A percentile compares a stretch with the other conserved stretches of the same genome.
phyloP scores from a whole-genome alignment of 2,113 vertebrate genomes.

The Tragelaphus imberbis region DNA sequence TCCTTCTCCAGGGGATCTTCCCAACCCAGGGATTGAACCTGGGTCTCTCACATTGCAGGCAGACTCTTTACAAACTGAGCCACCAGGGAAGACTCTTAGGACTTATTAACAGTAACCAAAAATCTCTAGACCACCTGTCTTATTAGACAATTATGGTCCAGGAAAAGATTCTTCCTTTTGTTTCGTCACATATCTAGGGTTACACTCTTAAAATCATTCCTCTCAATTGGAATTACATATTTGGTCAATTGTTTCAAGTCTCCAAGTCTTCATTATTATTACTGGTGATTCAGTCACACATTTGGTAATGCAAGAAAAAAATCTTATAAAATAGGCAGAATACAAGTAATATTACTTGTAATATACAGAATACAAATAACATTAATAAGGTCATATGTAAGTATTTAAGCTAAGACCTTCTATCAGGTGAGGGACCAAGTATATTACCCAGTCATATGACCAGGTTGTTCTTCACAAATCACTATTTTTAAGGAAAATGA shows the following conservation, averaged over 20 bases:
- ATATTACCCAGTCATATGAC: background rate
- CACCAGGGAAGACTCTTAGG: background rate
- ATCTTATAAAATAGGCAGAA: background rate
- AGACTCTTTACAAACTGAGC: too few species aligned
- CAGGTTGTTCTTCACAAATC: background rate
- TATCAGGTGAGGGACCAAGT: background rate
- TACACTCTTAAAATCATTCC: background rate
- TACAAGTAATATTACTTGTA: background rate
- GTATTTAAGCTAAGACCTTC: background rate
- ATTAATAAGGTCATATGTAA: background rate
- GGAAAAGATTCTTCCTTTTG: background rate
- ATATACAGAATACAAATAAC: background rate
- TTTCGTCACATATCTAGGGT: background rate
- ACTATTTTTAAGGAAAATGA: background rate
- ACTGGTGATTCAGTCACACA: background rate
- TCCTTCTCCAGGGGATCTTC: too few species aligned
- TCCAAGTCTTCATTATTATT: background rate
- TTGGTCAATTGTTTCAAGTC: background rate
- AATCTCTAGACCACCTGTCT: background rate
- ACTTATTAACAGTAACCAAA: background rate
- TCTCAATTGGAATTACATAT: background rate
- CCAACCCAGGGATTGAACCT: too few species aligned
- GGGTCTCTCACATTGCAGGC: too few species aligned
- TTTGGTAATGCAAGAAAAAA: background rate
- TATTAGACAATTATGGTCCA: background rate